Conservation (phyloP, 2,888 invertebrate genomes). For the Morpho helenor region DNA sequence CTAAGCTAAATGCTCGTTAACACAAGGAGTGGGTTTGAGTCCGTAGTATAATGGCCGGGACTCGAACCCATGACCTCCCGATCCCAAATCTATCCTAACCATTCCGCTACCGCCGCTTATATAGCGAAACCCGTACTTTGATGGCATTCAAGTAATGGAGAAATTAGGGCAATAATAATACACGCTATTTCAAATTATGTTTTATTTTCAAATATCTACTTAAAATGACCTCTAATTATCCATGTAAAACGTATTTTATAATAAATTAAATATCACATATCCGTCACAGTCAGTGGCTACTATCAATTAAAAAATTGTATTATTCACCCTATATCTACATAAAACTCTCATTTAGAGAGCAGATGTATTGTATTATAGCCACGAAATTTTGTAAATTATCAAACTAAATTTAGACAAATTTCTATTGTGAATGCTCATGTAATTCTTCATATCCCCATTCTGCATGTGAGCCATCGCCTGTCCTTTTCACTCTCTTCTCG, state of each 20-base stretch:
- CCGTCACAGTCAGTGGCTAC: conserved; percentile 20
- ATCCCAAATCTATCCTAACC: too few relatives aligned
- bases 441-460: conserved; percentile 87
- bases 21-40: too few relatives aligned
- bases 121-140: conserved; percentile 1
- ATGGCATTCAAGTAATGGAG: too few relatives aligned
- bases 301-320: not conserved
- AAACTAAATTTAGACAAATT: conserved; percentile 8
- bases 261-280: conserved; percentile 29
- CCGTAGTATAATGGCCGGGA: too few relatives aligned
- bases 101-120: not conserved
- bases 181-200: conserved; percentile 5
- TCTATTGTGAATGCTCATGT: conserved; percentile 15
- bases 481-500: conserved; percentile 84
- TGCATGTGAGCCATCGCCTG: conserved; percentile 86
- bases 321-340: not conserved
- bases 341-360: not conserved
- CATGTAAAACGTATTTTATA: conserved; percentile 15
- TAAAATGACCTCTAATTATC: conserved; percentile 13
- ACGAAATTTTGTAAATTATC: too few relatives aligned
- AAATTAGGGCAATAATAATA: conserved; percentile 4
- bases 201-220: conserved; percentile 14
- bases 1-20: too few relatives aligned
- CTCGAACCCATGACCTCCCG: too few relatives aligned
- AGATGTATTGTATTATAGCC: too few relatives aligned